These are phyloP conservation scores for Ellobium chinense DNA, from an alignment of 2,888 invertebrate genomes.

Conservation along the genomic window DNA sequence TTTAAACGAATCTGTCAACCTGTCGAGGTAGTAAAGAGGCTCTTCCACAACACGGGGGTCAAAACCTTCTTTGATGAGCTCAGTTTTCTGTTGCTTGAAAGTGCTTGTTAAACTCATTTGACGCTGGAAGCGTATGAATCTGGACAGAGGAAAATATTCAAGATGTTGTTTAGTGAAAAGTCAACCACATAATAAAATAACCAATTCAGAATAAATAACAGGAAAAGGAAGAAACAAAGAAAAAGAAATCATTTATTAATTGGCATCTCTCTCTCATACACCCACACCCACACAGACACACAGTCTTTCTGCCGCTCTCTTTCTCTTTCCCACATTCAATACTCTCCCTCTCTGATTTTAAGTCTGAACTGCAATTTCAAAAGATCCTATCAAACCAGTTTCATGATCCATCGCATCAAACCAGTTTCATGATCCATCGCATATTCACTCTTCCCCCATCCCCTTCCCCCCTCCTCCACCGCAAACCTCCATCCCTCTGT, in stretches of 20 bases:
- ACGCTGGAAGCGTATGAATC: conserved; percentile 60
- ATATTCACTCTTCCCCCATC: too few species aligned
- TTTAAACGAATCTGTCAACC: conserved; percentile 52
- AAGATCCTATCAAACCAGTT: too few species aligned
- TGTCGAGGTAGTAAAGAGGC: conserved; percentile 61
- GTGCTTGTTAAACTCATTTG: conserved; percentile 62
- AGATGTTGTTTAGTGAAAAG: too few species aligned
- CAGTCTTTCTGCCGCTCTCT: background rate
- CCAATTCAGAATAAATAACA: too few species aligned
- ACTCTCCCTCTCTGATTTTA: background rate
- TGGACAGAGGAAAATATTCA: conserved; percentile 1
- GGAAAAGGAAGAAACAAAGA: too few species aligned
- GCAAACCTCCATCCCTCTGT: too few species aligned
- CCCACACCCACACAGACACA: background rate
- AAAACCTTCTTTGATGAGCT: conserved; percentile 68
- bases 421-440: too few species aligned
- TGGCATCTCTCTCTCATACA: background rate
- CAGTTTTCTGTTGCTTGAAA: conserved; percentile 68
- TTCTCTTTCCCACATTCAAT: background rate
- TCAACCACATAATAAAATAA: too few species aligned
- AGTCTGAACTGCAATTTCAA: background rate
- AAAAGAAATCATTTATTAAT: too few species aligned
- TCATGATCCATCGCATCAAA: too few species aligned
- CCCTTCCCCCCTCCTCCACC: too few species aligned
- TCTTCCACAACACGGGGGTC: conserved; percentile 59